phyloP scores from a whole-genome alignment of 2,888 invertebrate genomes.

The Lepidonotus clava region DNA sequence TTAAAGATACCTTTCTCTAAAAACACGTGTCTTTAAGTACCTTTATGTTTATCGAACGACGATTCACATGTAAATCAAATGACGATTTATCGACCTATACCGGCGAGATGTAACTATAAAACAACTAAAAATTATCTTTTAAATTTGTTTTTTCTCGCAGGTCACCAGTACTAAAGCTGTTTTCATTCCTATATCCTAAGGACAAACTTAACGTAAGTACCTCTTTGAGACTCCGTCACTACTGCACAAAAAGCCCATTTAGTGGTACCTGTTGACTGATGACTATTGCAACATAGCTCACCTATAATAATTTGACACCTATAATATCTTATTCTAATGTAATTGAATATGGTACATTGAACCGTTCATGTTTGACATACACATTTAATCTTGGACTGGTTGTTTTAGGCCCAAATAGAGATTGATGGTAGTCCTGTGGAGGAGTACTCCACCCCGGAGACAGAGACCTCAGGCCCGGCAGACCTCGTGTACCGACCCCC shows the following conservation, averaged over 20 bases:
- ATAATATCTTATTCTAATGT: not conserved
- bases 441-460: constrained; percentile 64
- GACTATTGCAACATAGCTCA: not conserved
- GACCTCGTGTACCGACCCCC: not conserved
- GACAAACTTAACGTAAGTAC: constrained; percentile 74
- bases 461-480: not conserved
- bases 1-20: too few relatives aligned
- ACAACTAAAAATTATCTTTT: not conserved
- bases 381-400: not conserved
- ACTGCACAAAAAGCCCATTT: too few relatives aligned
- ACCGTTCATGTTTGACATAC: too few relatives aligned
- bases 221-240: too few relatives aligned
- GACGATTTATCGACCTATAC: too few relatives aligned
- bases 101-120: too few relatives aligned
- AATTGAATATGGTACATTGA: not conserved
- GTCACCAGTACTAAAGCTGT: constrained; percentile 81
- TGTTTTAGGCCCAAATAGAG: constrained; percentile 71
- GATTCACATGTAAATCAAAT: too few relatives aligned
- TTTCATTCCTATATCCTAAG: constrained; percentile 81
- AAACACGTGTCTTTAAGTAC: too few relatives aligned
- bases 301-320: not conserved
- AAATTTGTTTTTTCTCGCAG: constrained; percentile 65
- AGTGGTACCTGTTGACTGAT: not conserved
- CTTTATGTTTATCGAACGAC: too few relatives aligned
- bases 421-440: constrained; percentile 73